phyloP scores from a whole-genome alignment of 1,140 invertebrate genomes.

The Trachelipus rathkii region DNA sequence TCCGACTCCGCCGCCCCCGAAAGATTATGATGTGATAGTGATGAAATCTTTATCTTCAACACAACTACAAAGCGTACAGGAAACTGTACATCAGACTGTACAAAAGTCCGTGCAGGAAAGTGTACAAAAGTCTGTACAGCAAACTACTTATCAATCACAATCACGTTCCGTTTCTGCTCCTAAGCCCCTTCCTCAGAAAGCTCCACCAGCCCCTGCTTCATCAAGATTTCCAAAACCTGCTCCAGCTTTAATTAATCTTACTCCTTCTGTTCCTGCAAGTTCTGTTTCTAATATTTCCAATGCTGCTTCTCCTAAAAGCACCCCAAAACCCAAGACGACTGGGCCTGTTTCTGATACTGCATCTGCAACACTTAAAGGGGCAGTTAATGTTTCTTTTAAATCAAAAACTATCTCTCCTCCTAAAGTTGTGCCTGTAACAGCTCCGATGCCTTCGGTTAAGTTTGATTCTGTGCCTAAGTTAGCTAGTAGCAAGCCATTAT shows the following conservation, averaged over 20 bases:
- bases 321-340: conserved; percentile 18
- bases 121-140: conserved; percentile 16
- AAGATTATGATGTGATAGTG: conserved; percentile 44
- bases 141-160: conserved; percentile 14
- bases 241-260: background rate
- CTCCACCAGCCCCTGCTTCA: conserved; percentile 46
- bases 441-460: conserved; percentile 25
- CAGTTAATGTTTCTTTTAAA: background rate
- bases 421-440: conserved; percentile 27
- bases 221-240: conserved; percentile 28
- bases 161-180: conserved; percentile 13
- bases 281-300: background rate
- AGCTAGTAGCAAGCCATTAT: background rate
- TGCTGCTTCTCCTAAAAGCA: conserved; percentile 38
- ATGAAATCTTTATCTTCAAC: conserved; percentile 32
- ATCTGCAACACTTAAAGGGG: background rate
- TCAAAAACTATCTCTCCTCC: conserved; percentile 29
- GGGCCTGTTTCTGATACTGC: background rate
- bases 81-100: conserved; percentile 8
- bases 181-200: conserved; percentile 31
- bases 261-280: conserved; percentile 19
- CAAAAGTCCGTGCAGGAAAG: background rate
- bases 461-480: conserved; percentile 30
- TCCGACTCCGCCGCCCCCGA: conserved; percentile 43
- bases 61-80: background rate